These are phyloP conservation scores for Epiblema foenella DNA, from an alignment of 2,888 invertebrate genomes.

Conservation along the genomic window DNA sequence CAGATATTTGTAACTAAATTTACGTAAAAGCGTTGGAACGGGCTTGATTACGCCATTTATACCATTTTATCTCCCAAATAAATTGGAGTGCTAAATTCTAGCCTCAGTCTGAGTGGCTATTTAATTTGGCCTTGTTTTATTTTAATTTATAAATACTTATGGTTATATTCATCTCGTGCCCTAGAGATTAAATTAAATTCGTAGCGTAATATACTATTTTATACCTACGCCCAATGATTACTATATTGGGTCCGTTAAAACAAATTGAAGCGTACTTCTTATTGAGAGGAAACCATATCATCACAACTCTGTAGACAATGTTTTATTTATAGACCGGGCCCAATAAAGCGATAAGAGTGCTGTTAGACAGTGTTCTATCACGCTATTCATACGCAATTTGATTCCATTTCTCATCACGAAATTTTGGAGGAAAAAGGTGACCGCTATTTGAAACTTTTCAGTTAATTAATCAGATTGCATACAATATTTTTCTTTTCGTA, in stretches of 20 bases:
- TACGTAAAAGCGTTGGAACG: neutral
- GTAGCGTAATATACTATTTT: neutral
- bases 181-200: neutral
- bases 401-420: too few relatives aligned
- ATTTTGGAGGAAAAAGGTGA: neutral
- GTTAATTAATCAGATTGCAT: too few relatives aligned
- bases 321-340: too few relatives aligned
- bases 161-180: neutral
- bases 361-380: too few relatives aligned
- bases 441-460: neutral
- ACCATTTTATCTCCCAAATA: slow-evolving; percentile 31
- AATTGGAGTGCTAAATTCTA: slow-evolving; percentile 18
- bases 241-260: neutral
- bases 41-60: slow-evolving; percentile 29
- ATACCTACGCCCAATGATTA: neutral
- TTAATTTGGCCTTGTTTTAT: slow-evolving; percentile 18
- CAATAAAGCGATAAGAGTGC: too few relatives aligned
- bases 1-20: neutral
- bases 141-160: slow-evolving; percentile 5
- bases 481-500: too few relatives aligned
- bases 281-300: neutral
- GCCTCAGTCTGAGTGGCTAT: slow-evolving; percentile 24
- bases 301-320: too few relatives aligned
- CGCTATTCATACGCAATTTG: too few relatives aligned
- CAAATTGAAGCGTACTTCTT: neutral